A percentile compares a stretch with the other conserved stretches of the same genome.
Evolutionary conservation across 2,888 invertebrate genomes (phyloP).

Genomic region (Lordiphosa andalusiaca): DNA sequence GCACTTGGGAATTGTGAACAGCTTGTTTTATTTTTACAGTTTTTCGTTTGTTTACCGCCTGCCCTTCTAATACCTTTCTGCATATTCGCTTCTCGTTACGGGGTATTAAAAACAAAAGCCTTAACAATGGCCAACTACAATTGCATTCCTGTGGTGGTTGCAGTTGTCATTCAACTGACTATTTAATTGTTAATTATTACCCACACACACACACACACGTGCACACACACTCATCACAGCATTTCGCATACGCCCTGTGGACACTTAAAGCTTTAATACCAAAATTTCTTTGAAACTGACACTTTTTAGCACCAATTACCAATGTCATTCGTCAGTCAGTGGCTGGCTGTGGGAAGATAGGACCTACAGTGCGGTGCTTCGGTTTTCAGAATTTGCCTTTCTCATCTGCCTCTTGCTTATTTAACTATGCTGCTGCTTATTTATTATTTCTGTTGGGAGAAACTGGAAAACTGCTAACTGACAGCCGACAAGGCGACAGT

Average conservation of each 20-base stretch:
- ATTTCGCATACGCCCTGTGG: neutral
- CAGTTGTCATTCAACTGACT: constrained; percentile 2
- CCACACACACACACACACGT: neutral
- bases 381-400: constrained; percentile 5
- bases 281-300: constrained; percentile 21
- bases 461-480: constrained; percentile 33
- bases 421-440: constrained; percentile 42
- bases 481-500: constrained; percentile 28
- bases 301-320: constrained; percentile 55
- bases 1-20: no score
- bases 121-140: neutral
- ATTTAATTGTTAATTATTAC: constrained; percentile 9
- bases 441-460: constrained; percentile 33
- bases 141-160: neutral
- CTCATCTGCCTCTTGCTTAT: constrained; percentile 31
- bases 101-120: constrained; percentile 12
- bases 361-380: neutral
- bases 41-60: neutral
- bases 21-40: no score
- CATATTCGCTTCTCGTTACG: no score
- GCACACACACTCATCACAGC: neutral
- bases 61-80: no score
- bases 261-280: constrained; percentile 31
- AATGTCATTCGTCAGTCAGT: constrained; percentile 46
- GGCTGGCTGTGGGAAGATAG: neutral